Base-by-base conservation (phyloP, 1,140 invertebrate species). In the Nasonia longicornis region DNA sequence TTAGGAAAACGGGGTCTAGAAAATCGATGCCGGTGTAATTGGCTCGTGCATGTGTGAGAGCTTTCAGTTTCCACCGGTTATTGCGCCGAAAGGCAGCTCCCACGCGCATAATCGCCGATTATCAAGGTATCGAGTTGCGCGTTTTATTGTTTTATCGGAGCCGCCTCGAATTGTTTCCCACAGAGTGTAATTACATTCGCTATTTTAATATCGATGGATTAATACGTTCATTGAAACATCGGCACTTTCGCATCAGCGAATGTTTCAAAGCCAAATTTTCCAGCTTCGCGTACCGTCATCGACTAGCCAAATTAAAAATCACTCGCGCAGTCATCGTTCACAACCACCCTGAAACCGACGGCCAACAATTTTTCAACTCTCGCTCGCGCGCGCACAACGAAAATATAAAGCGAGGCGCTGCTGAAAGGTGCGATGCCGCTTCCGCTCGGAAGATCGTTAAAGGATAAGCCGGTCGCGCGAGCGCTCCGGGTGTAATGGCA, bases 371-470 rank as follows among this genome's bases (percentile, higher is more conserved):
- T 42, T 42, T 42, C 38, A 42, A 42, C 38, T 42, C 38, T 42
- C 10, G 38, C 38, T 8, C 1, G 10, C 10, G 8, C 8, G 8
- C 14, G 1, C 14, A 22, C 3, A 69, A 69, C 26, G 11, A 71
- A 74, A 74, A 74, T 26, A 35, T 7, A 74, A 74, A 45, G 16
- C 16, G 2, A 48, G 42, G 16, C 38, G 1, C 31, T 31, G 45
- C 31, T 69, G 79, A 83, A 86, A 86, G 85, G 84, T 85, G 85
- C 81, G 76, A 85, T 67, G 79, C 52, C 52, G 20, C 80, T 83
- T 83, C 79, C 83, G 77, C 73, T 83, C 48, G 48, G 2, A 0
- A 45, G 73, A 81, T 81, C 45, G 63, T 10, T 58, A 3, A 26
- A 20, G 72, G 80, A 77, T 77, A 77, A 73, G 10, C 29, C 31